phyloP scores from a whole-genome alignment of 2,797 vertebrate genomes.

The Phoeniculus purpureus region DNA sequence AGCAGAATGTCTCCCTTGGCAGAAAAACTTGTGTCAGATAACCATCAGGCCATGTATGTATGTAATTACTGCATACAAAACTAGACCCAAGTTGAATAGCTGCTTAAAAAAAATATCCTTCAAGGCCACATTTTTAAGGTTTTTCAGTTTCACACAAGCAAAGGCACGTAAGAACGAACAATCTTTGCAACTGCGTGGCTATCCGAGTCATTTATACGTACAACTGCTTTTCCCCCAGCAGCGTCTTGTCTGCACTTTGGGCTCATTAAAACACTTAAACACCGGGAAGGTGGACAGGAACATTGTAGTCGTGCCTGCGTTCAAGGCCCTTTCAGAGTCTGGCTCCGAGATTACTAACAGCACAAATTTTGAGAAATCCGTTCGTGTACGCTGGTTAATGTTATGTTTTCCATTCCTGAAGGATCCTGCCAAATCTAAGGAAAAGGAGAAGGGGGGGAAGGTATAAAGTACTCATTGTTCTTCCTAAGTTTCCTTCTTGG shows the following conservation, averaged over 20 bases:
- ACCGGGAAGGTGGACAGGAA: background rate
- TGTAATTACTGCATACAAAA: conserved; percentile 1
- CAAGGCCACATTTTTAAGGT: background rate
- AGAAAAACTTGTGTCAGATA: conserved; percentile 34
- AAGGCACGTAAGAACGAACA: background rate
- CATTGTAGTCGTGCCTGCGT: background rate
- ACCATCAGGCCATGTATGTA: background rate
- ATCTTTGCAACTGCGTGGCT: background rate
- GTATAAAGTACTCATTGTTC: conserved; percentile 53
- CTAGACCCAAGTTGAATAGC: conserved; percentile 9
- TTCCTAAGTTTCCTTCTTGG: background rate
- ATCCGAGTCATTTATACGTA: background rate
- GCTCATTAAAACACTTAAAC: background rate
- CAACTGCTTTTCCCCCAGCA: background rate
- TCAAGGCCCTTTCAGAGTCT: background rate
- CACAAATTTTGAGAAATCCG: conserved; percentile 17
- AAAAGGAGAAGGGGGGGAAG: background rate
- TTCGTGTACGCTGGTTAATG: background rate
- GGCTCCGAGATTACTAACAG: background rate
- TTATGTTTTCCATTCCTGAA: conserved; percentile 46
- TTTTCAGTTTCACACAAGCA: background rate
- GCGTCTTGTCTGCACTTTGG: background rate
- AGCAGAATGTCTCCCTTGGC: conserved; percentile 29
- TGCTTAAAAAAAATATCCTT: conserved; percentile 29
- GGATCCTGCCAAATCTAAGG: conserved; percentile 36